Evolutionary conservation across 2,888 invertebrate species (phyloP), one percentile per base, ranked within the genome.

Genomic region (Apotomis capreana): DNA sequence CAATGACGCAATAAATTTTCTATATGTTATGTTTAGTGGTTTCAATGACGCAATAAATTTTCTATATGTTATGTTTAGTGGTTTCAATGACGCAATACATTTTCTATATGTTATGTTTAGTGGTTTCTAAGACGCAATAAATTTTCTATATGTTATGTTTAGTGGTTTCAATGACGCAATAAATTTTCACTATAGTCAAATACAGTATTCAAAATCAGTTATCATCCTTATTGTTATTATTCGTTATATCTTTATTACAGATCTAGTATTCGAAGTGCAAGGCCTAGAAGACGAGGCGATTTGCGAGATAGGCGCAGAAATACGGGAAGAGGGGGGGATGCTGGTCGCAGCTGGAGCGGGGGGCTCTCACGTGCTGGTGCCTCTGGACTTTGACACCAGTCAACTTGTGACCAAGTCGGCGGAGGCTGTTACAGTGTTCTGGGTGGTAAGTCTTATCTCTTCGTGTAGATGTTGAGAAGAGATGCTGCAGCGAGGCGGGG

Each of bases 361-460:
- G 1, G 90, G 84, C 0, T 13, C 78, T 0, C 84, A 86, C 76
- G 88, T 81, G 15, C 82, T 94, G 0, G 90, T 92, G 76, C 93
- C 94, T 13, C 80, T 94, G 0, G 91, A 92, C 81, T 92, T 87
- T 78, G 88, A 88, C 68, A 73, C 76, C 0, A 74, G 68, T 0
- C 92, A 90, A 4, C 83, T 91, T 26, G 76, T 94, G 0, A 92
- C 92, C 0, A 83, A 87, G 60, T 87, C 90, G 0, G 95, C 95
- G 0, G 94, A 96, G 80, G 87, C 96, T 0, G 95, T 97, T 69
- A 96, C 96, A 2, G 94, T 95, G 77, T 93, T 96, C 74, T 97
- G 96, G 95, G 89, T 97, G 80, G 95, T 95, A 78, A 89, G 94
- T 64, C 9, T 40, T 5, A 4, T 40, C 3, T n/a, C n/a, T n/a